Base-by-base conservation (phyloP, 64 coral and sea anemone genomes). In the Astreopora myriophthalma region DNA sequence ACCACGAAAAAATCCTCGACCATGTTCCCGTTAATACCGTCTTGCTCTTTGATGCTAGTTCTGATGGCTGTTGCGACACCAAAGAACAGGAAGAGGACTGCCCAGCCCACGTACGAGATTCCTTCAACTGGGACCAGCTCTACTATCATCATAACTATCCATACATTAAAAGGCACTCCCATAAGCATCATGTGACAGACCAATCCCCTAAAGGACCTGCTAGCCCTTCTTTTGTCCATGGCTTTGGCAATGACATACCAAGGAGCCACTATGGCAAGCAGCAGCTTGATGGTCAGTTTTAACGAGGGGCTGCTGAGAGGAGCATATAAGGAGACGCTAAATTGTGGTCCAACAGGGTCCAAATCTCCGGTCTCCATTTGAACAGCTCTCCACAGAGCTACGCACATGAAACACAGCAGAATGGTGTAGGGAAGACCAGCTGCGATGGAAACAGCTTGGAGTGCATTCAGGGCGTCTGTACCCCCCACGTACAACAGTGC, bases 201-300 rank as follows among this genome's bases (percentile, higher is more conserved):
- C 75, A 78, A 16, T 19, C 2, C 42, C 30, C 11, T 31, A 4
- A 44, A 26, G 22, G 40, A 51, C 16, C 24, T 46, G 4, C 42
- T 78, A 3, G 24, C 2, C 31, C 39, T 66, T 29, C 28, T 57
- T 42, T 61, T 83, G 14, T 68, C 64, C 55, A 65, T 65, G 2
- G 89, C 89, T 71, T 51, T 72, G 8, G 61, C 89, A 55, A 91
- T 91, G 1, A 79, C 76, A 20, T 71, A 91, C 89, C 89, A 91
- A 3, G 89, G 89, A 57, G 89, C 89, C 55, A 84, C 6, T 14
- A 71, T 68, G 3, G 89, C 89, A 22, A 92, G 28, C 8, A 90
- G 20, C 1, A 87, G 3, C n/a, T 68, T 69, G 34, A 20, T 30
- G 22, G 66, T 13, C 16, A 36, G 25, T 57, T 2, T 9, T 7